A percentile compares a stretch with the other conserved stretches of the same genome.
These are phyloP conservation scores for Zaprionus ghesquierei DNA, from an alignment of 1,140 invertebrate genomes.

Conservation along the genomic window DNA sequence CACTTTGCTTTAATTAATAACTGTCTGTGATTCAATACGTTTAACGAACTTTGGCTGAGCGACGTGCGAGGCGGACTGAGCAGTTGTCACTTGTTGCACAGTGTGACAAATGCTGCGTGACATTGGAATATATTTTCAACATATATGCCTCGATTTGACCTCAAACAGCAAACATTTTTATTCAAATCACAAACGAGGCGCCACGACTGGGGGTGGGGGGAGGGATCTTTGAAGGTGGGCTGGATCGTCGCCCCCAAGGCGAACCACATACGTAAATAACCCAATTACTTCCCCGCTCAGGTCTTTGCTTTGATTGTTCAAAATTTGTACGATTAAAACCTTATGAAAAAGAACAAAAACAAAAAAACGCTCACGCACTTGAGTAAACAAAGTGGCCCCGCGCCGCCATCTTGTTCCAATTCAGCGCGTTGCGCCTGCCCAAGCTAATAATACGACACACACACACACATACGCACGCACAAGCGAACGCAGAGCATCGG, in stretches of 20 bases:
- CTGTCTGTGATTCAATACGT: constrained; percentile 62
- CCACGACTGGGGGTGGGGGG: constrained; percentile 43
- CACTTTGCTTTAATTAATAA: constrained; percentile 48
- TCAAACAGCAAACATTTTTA: constrained; percentile 54
- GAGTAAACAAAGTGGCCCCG: constrained; percentile 48
- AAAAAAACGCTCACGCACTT: constrained; percentile 53
- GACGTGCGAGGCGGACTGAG: background rate
- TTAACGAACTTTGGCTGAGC: constrained; percentile 63
- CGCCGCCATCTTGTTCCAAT: constrained; percentile 63
- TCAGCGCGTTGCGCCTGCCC: constrained; percentile 31
- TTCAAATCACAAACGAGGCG: constrained; percentile 54
- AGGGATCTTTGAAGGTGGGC: background rate
- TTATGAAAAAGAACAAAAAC: constrained; percentile 22
- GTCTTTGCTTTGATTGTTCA: background rate
- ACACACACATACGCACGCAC: constrained; percentile 2
- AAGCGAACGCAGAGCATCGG: constrained; percentile 12
- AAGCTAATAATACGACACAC: constrained; percentile 30
- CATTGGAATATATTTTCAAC: constrained; percentile 59
- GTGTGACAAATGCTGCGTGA: constrained; percentile 24
- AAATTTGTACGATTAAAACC: background rate
- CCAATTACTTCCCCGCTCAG: constrained; percentile 18
- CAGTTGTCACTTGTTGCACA: constrained; percentile 6
- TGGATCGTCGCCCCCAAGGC: constrained; percentile 45
- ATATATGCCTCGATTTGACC: constrained; percentile 54
- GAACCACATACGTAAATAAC: constrained; percentile 61